These are phyloP conservation scores for Poeciliopsis presidionis DNA, from an alignment of 2,797 vertebrate genomes.

Conservation along the genomic window DNA sequence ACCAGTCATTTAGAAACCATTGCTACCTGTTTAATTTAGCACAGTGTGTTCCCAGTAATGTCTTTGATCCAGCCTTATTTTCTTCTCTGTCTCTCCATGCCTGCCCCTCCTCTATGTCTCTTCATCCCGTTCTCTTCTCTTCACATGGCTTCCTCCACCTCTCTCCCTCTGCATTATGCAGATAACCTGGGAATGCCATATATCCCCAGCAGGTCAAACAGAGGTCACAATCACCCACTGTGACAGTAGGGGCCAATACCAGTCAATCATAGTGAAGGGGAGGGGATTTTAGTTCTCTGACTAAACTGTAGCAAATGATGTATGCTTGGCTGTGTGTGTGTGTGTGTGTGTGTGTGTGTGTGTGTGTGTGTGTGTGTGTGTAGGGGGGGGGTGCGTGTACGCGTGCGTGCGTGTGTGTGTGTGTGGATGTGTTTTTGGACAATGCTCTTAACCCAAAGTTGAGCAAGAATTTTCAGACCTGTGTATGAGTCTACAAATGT, in stretches of 20 bases:
- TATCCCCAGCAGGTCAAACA: constrained; percentile 83
- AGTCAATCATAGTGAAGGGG: constrained; percentile 78
- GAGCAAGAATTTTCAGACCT: no score
- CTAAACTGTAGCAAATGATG: constrained; percentile 17
- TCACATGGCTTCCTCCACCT: constrained; percentile 78
- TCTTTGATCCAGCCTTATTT: constrained; percentile 39
- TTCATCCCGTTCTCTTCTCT: constrained; percentile 53
- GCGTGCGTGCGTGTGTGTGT: no score
- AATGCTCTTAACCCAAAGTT: no score
- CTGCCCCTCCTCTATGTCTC: constrained; percentile 28
- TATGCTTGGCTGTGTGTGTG: not conserved
- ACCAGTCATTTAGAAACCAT: constrained; percentile 64
- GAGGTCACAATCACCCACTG: constrained; percentile 85
- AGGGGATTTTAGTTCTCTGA: constrained; percentile 18
- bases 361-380: no score
- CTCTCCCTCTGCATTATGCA: constrained; percentile 85
- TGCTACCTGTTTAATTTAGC: constrained; percentile 74
- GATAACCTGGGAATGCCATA: constrained; percentile 81
- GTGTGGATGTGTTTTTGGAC: no score
- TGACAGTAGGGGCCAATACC: constrained; percentile 76
- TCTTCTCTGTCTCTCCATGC: constrained; percentile 29
- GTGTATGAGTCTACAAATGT: no score
- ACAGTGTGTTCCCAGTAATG: constrained; percentile 50
- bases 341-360: rapidly evolving
- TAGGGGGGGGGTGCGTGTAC: no score